A percentile compares a stretch with the other conserved stretches of the same genome.
These are phyloP conservation scores for Pseudopodoces humilis DNA, from an alignment of 2,113 vertebrate genomes.

Conservation along the genomic window DNA sequence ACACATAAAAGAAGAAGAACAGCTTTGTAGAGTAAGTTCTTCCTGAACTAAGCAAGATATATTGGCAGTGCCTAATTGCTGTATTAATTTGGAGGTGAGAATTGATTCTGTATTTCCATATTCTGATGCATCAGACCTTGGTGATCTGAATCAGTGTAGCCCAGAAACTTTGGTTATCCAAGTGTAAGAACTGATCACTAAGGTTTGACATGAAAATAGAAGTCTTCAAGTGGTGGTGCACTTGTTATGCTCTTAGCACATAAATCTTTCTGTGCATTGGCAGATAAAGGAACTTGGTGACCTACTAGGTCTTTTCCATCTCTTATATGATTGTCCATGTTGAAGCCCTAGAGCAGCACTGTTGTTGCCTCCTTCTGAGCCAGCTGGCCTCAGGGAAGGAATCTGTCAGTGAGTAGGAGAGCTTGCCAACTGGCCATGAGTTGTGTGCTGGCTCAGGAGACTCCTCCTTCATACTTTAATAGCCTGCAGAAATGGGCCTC, in stretches of 20 bases:
- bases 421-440: neutral
- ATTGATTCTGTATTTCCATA: neutral
- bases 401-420: conserved; percentile 20
- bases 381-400: conserved; percentile 36
- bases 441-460: conserved; percentile 54
- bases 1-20: neutral
- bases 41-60: neutral
- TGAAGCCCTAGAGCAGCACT: conserved; percentile 12
- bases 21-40: neutral
- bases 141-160: neutral
- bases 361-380: conserved; percentile 14
- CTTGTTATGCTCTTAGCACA: neutral
- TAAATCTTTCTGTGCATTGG: conserved; percentile 8
- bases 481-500: conserved; percentile 29
- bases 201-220: neutral
- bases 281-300: conserved; percentile 30
- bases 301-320: conserved; percentile 22
- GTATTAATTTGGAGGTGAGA: neutral
- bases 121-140: neutral
- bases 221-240: neutral
- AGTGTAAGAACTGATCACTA: neutral
- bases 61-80: neutral
- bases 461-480: conserved; percentile 1
- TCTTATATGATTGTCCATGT: neutral
- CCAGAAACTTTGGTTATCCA: neutral